These are phyloP conservation scores for Drosophila nr. fundita DNA, from an alignment of 2,888 invertebrate species.

Conservation along the genomic window DNA sequence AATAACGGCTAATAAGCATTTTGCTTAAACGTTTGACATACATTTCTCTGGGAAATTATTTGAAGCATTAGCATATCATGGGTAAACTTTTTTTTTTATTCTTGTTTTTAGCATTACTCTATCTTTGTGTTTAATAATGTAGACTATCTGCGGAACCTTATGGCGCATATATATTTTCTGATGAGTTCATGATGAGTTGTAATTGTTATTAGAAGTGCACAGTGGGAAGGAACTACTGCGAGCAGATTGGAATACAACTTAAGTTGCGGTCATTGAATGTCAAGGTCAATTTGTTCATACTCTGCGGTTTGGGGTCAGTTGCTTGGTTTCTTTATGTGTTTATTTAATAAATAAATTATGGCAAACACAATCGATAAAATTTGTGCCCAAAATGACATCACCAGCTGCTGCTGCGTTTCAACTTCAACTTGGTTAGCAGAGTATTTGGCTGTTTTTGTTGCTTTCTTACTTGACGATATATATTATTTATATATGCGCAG, in stretches of 20 bases:
- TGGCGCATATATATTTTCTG: neutral
- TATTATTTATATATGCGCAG: conserved; percentile 68
- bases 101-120: neutral
- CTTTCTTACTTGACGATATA: conserved; percentile 47
- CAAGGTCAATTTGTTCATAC: conserved; percentile 62
- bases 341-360: conserved; percentile 72
- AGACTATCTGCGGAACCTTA: neutral
- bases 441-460: conserved; percentile 9
- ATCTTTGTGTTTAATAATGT: neutral
- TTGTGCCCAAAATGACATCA: conserved; percentile 69
- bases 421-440: conserved; percentile 54
- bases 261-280: conserved; percentile 52
- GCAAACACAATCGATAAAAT: conserved; percentile 67
- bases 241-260: neutral
- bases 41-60: conserved; percentile 10
- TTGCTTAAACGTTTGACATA: conserved; percentile 18
- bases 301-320: conserved; percentile 37
- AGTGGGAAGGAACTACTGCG: neutral
- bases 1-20: conserved; percentile 4
- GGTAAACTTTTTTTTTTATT: neutral
- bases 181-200: conserved; percentile 3
- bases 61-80: conserved; percentile 1
- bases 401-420: conserved; percentile 34
- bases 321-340: conserved; percentile 1
- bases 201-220: conserved; percentile 1